Evolutionary conservation across 2,797 vertebrate species (phyloP), one percentile per base, ranked within the genome.

Genomic region (Melanotaenia parkinsoni): DNA sequence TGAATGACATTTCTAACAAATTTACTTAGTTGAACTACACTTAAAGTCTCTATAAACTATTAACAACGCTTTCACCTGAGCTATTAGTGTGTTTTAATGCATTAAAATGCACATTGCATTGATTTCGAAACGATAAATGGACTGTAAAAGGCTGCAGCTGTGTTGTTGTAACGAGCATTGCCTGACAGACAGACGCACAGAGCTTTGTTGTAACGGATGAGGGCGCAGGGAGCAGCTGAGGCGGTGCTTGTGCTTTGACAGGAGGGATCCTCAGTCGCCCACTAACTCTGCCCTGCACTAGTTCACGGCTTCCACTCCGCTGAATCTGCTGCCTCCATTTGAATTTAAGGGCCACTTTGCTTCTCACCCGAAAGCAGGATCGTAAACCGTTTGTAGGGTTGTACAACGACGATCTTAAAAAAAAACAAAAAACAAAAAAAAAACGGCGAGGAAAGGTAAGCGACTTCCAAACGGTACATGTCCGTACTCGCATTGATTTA

Each of bases 191-290:
- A 73, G 53, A 38, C 60, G 72, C 67, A 16, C 4, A 37, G 51
- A 10, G 24, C 30, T 38, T 28, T 32, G 69, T 28, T 58, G 71
- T 16, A 26, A 3, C 20, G 76, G 9, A 72, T 79, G 81, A 81
- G 82, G 72, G 74, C 58, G 84, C 84, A 26, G 82, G 68, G 80
- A 71, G 82, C 74, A 24, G 80, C 79, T 26, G 84, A 91, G 92
- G 92, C 91, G 90, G 91, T 69, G 88, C 91, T 89, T 89, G 74
- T 66, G 84, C 89, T 50, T 87, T 89, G 75, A 65, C 83, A 53
- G 70, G 70, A 86, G 81, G 58, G 76, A 81, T 70, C 70, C 53
- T 66, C 80, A 8, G 26, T 18, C 54, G 14, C 54, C 72, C 79
- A 2, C 70, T 70, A 81, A 70, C 61, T 85, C 57, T 59, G 74